A percentile compares a stretch with the other conserved stretches of the same genome.
These are phyloP conservation scores for Sparidentex hasta DNA, from an alignment of 2,797 vertebrate species.

Conservation along the genomic window DNA sequence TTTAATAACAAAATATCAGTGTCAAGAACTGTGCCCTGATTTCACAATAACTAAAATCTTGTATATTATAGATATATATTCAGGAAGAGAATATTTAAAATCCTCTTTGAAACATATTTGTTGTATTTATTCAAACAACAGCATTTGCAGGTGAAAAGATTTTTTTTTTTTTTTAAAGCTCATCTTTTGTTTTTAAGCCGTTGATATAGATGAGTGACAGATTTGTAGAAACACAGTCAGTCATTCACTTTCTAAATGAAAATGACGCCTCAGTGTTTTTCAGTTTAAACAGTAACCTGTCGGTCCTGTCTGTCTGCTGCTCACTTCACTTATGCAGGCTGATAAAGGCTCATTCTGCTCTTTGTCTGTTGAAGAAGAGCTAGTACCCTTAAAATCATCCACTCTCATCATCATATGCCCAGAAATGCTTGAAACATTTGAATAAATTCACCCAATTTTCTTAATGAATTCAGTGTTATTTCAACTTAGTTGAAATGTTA, in stretches of 20 bases:
- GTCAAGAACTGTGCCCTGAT: not conserved
- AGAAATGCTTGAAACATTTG: not conserved
- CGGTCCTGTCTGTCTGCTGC: constrained; percentile 17
- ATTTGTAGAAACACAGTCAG: not conserved
- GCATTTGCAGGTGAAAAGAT: not conserved
- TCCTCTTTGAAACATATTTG: not conserved
- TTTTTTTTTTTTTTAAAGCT: not conserved
- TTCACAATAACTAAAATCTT: too few species aligned
- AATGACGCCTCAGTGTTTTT: not conserved
- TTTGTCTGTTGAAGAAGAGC: not conserved
- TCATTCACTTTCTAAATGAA: not conserved
- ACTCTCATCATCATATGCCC: too few species aligned
- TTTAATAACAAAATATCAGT: not conserved
- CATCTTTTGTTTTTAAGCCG: not conserved
- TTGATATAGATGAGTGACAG: not conserved
- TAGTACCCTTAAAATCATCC: not conserved
- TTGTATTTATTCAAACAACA: not conserved
- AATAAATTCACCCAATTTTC: not conserved
- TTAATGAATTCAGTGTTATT: not conserved
- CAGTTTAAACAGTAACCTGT: constrained; percentile 44
- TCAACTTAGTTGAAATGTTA: too few species aligned
- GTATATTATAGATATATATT: too few species aligned
- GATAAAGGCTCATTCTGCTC: not conserved
- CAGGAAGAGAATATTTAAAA: not conserved
- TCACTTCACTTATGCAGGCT: not conserved